Base-by-base conservation (phyloP, 2,888 invertebrate species). In the Acanthosepion esculentum region DNA sequence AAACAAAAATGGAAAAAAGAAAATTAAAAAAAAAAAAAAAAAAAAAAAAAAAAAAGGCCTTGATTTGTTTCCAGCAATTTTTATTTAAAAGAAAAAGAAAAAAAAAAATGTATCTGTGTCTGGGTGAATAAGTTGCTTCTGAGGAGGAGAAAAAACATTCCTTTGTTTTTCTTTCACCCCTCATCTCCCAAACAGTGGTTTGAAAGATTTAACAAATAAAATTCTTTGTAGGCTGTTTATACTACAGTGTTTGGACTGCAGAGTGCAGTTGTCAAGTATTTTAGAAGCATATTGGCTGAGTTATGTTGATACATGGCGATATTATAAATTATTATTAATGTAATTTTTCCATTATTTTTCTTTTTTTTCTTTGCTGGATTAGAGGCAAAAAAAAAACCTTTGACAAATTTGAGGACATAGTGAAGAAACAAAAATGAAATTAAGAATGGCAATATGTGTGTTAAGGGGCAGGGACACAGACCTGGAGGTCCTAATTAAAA, bases 401-500 rank as follows among this genome's bases (percentile, higher is more conserved):
- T 53, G 23, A 29, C 53, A 93, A 78, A 78, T n/a, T 15, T n/a
- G 12, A 78, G 12, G 33, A 78, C 29, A 29, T 78, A 29, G 29
- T 78, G 12, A 78, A n/a, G 12, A 29, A n/a, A 33, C 10, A 33
- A 78, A 33, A 4, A 78, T 10, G 3, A 33, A 78, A 78, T n/a
- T 78, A 78, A 18, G 78, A n/a, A n/a, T 33, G 78, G 78, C 78
- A 78, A 78, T 33, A n/a, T 33, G 78, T 78, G 78, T 78, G 78
- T 78, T 78, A 15, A 78, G 78, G 78, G 78, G 78, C 78, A 78
- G 78, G 78, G 78, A 78, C 78, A 15, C n/a, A n/a, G 78, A 78
- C 78, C 78, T 78, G 78, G 78, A 78, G 78, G 78, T 78, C 78
- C 78, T 78, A 33, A 78, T 78, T 78, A 12, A 78, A 78, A 78